phyloP scores from a whole-genome alignment of 1,140 invertebrate genomes.

The Sycophila sp. region DNA sequence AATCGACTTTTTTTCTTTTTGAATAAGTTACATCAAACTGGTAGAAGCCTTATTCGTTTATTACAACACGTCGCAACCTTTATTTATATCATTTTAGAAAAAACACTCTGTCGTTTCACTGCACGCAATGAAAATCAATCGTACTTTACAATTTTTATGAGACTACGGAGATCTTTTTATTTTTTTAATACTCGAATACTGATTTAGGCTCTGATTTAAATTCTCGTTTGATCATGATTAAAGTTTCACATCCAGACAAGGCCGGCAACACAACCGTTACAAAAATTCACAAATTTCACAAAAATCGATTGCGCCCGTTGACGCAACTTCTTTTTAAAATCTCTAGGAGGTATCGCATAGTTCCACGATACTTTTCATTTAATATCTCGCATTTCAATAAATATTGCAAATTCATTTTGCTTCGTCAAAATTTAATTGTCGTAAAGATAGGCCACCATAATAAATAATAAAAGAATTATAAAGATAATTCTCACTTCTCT shows the following conservation, averaged over 20 bases:
- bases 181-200: slow-evolving; percentile 6
- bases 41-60: slow-evolving; percentile 1
- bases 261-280: not conserved
- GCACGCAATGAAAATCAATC: slow-evolving; percentile 8
- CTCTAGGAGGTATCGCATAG: not conserved
- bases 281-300: slow-evolving; percentile 24
- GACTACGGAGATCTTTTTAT: not conserved
- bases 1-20: not conserved
- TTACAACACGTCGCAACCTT: not conserved
- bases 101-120: slow-evolving; percentile 16
- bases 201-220: slow-evolving; percentile 13
- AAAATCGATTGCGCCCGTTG: not conserved
- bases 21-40: not conserved
- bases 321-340: not conserved
- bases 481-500: slow-evolving; percentile 19
- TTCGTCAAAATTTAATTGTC: not conserved
- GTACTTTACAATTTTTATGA: slow-evolving; percentile 8
- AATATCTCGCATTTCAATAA: not conserved
- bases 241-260: not conserved
- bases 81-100: slow-evolving; percentile 7
- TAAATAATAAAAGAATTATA: slow-evolving; percentile 23
- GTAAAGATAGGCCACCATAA: slow-evolving; percentile 16
- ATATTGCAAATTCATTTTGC: not conserved
- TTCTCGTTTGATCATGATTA: not conserved
- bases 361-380: not conserved